phyloP scores from a whole-genome alignment of 2,113 vertebrate species.

The Tyto alba region DNA sequence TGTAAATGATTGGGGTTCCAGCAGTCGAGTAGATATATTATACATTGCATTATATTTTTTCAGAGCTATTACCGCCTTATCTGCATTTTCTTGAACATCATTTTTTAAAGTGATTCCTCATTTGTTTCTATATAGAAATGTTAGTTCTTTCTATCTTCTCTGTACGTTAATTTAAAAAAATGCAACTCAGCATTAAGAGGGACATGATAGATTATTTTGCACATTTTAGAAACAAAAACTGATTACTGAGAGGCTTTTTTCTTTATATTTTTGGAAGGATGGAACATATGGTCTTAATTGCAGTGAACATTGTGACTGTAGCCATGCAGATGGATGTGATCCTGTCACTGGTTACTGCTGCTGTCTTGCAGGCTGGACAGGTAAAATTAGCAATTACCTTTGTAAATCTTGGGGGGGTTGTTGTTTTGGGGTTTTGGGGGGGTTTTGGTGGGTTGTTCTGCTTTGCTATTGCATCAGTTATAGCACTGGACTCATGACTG shows the following conservation, averaged over 20 bases:
- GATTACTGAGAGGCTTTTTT: constrained; percentile 31
- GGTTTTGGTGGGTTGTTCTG: not conserved
- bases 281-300: constrained; percentile 93
- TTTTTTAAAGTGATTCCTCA: constrained; percentile 35
- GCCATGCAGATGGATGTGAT: constrained; percentile 90
- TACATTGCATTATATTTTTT: not conserved
- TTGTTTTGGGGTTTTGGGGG: fast-evolving
- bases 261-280: constrained; percentile 75
- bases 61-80: not conserved
- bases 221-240: not conserved
- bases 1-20: not conserved
- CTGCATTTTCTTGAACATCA: not conserved
- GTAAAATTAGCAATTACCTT: constrained; percentile 62
- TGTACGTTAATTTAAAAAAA: constrained; percentile 41
- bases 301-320: constrained; percentile 89
- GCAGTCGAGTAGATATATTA: not conserved
- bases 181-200: constrained; percentile 13
- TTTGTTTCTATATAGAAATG: not conserved
- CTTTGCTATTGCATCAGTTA: not conserved
- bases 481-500: not conserved
- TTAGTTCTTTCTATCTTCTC: not conserved
- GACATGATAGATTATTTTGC: constrained; percentile 28
- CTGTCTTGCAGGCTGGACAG: constrained; percentile 96
- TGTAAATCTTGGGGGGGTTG: not conserved
- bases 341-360: constrained; percentile 89